Conservation (phyloP, 2,113 vertebrate genomes). For the Chaenocephalus aceratus region DNA sequence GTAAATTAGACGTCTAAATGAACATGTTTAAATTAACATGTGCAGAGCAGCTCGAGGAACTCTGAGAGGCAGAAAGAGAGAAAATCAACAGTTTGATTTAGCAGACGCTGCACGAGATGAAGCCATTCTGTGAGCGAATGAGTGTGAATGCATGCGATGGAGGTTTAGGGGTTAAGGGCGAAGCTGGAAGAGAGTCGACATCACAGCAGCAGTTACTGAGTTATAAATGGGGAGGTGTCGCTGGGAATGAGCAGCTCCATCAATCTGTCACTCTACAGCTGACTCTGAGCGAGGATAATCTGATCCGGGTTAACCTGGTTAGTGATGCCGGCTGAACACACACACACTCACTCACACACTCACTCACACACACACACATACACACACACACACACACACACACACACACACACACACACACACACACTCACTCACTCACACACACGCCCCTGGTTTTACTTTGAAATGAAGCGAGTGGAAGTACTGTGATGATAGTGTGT, state of each 20-base stretch:
- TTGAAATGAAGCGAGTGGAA: too few relatives aligned
- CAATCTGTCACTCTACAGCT: slow-evolving; percentile 88
- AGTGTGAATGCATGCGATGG: slow-evolving; percentile 31
- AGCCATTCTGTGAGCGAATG: slow-evolving; percentile 30
- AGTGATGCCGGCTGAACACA: slow-evolving; percentile 48
- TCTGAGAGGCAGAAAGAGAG: slow-evolving; percentile 6
- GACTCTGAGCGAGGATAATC: slow-evolving; percentile 88
- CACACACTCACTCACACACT: too few relatives aligned
- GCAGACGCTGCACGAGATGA: slow-evolving; percentile 50
- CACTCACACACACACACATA: too few relatives aligned
- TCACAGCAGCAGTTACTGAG: slow-evolving; percentile 89
- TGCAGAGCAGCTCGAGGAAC: slow-evolving; percentile 22
- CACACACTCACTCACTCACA: too few relatives aligned
- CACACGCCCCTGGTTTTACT: slow-evolving; percentile 10
- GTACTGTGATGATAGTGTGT: too few relatives aligned
- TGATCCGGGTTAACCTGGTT: slow-evolving; percentile 89
- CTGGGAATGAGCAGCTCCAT: slow-evolving; percentile 87
- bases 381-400: too few relatives aligned
- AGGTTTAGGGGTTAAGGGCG: slow-evolving; percentile 85
- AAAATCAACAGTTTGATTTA: slow-evolving; percentile 66
- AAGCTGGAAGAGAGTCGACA: slow-evolving; percentile 87
- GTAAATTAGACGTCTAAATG: not conserved
- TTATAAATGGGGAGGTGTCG: slow-evolving; percentile 89
- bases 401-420: too few relatives aligned
- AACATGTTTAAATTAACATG: slow-evolving; percentile 1